Base-by-base conservation (phyloP, 2,113 vertebrate species). In the Echinops telfairi region DNA sequence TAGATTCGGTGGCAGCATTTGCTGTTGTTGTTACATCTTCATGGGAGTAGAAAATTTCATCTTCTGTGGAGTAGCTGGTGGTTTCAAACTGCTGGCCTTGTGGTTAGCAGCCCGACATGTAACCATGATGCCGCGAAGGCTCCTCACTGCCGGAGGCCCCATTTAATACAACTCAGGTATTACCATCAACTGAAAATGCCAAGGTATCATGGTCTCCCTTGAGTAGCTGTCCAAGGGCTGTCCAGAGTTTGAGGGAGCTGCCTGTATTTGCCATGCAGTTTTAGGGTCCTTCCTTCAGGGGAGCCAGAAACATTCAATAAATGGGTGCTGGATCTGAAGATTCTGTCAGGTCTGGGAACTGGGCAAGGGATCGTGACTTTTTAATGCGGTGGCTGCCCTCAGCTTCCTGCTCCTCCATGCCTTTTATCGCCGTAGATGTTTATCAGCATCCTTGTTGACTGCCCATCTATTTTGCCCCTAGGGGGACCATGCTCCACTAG, bases 401-500 rank as follows among this genome's bases (percentile, higher is more conserved):
- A 71, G 79, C 25, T 71, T 77, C 38, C 70, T 71, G 31, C 38
- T 77, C 40, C 33, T 81, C 17, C 38, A n/a, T n/a, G 81, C 36
- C 79, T 94, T 86, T 66, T 66, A 84, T 79, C 40, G 73, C 33
- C 79, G 79, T 6, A 38, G 53, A 84, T 73, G n/a, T 92, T 85
- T 80, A 94, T 75, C 76, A 70, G 86, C 82, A 86, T 64, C 29
- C 31, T 31, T 79, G 76, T 15, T 60, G 80, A 80, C 80, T 79
- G 57, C 80, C 33, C 66, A 43, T 80, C 58, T 80, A 57, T 80
- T 75, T 66, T 81, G 58, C 25, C 86, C 23, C 66, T 14, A 75
- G 81, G 76, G 43, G 81, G 31, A 68, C 81, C 31, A 60, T 27
- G 70, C 58, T 76, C 14, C 81, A 76, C 83, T 87, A 92, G 58